Percentiles rank a stretch among this genome's conserved stretches.
Conservation (phyloP, 2,113 vertebrate species). For the Rana temporaria region DNA sequence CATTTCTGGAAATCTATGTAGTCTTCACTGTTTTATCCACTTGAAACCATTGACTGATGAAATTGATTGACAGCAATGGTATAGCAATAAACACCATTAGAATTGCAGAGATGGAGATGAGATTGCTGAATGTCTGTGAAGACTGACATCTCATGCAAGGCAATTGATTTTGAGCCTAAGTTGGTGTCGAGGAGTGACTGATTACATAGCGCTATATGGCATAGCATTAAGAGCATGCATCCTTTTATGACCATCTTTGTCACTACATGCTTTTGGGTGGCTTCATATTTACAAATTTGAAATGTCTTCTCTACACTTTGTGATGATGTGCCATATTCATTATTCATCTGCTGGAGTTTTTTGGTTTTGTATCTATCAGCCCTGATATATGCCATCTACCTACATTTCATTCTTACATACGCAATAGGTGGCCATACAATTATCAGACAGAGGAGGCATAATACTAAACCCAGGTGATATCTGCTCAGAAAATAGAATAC, state of each 20-base stretch:
- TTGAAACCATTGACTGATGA: conserved; percentile 52
- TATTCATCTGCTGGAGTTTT: not conserved
- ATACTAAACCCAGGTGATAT: too few relatives aligned
- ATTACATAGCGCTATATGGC: conserved; percentile 31
- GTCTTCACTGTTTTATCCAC: conserved; percentile 29
- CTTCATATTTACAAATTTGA: not conserved
- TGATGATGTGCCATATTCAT: not conserved
- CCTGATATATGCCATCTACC: too few relatives aligned
- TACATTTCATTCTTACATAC: too few relatives aligned
- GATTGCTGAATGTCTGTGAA: conserved; percentile 39
- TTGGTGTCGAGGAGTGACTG: conserved; percentile 50
- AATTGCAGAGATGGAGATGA: conserved; percentile 45
- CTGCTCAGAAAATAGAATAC: too few relatives aligned
- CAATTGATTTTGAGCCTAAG: conserved; percentile 55
- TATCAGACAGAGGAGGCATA: too few relatives aligned
- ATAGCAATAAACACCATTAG: conserved; percentile 52
- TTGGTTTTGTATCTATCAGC: not conserved
- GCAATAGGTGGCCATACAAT: too few relatives aligned
- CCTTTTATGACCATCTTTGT: conserved; percentile 29
- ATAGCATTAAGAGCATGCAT: conserved; percentile 21
- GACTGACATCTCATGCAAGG: conserved; percentile 55
- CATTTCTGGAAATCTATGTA: conserved; percentile 22
- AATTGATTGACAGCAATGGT: conserved; percentile 54
- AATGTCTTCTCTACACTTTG: not conserved
- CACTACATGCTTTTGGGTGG: not conserved